phyloP scores from a whole-genome alignment of 2,888 invertebrate species.

The Aplocera efformata region DNA sequence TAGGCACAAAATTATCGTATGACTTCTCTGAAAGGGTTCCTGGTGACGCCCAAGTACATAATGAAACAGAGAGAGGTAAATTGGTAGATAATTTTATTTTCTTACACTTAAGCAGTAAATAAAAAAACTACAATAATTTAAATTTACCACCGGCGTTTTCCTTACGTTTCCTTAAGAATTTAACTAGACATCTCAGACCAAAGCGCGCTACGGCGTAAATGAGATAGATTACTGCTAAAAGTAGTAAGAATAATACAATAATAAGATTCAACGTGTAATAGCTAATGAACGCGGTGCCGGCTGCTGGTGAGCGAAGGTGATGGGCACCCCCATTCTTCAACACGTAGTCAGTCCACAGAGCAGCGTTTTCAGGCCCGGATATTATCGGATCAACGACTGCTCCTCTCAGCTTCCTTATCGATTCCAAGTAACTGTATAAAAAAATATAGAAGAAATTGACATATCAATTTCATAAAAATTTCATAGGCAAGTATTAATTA shows the following conservation, averaged over 20 bases:
- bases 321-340: conserved; percentile 64
- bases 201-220: conserved; percentile 36
- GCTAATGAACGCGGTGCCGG: conserved; percentile 54
- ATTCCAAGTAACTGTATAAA: conserved; percentile 56
- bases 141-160: conserved; percentile 48
- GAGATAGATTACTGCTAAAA: conserved; percentile 31
- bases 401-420: conserved; percentile 47
- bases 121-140: conserved; percentile 50
- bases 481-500: no score
- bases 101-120: no score
- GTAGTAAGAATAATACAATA: conserved; percentile 32
- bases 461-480: no score
- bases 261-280: conserved; percentile 64
- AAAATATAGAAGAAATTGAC: no score
- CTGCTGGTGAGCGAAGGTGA: conserved; percentile 63
- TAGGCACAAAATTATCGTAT: no score
- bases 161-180: conserved; percentile 29
- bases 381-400: conserved; percentile 48
- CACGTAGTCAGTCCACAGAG: conserved; percentile 79
- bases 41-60: no score
- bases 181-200: conserved; percentile 39
- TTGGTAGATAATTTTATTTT: no score
- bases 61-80: no score
- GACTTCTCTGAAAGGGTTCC: no score
- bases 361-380: conserved; percentile 69